Conservation (phyloP, 2,797 vertebrate species). For the Myotis pilosus region DNA sequence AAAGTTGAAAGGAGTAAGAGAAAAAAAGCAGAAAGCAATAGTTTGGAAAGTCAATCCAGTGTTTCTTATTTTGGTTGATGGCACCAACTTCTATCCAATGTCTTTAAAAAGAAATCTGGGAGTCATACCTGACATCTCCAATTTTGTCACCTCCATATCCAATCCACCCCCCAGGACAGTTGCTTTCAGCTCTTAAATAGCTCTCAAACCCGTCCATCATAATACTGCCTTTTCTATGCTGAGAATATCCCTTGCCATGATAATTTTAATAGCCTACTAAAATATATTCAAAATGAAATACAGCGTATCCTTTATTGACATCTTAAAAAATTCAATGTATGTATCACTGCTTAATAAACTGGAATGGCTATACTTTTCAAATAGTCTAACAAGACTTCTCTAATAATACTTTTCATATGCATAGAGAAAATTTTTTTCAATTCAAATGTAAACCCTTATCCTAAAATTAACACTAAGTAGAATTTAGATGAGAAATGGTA, state of each 20-base stretch:
- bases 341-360: background rate
- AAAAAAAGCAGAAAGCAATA: background rate
- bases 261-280: background rate
- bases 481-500: slow-evolving; percentile 20
- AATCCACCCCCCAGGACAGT: background rate
- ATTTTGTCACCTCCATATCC: background rate
- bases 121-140: background rate
- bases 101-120: background rate
- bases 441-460: background rate
- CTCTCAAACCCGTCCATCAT: background rate
- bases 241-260: background rate
- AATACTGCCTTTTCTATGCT: background rate
- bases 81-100: background rate
- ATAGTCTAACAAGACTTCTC: background rate
- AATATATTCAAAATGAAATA: background rate
- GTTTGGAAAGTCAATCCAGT: background rate
- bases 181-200: background rate
- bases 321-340: background rate
- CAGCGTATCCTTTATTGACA: background rate
- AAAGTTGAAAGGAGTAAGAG: background rate
- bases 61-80: background rate
- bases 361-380: background rate
- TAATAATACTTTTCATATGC: background rate
- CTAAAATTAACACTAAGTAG: slow-evolving; percentile 48
- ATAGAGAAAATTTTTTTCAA: background rate